Percentiles rank a stretch among this genome's conserved stretches.
Conservation (phyloP, 2,113 vertebrate species). For the Cyanoramphus novaezelandiae region DNA sequence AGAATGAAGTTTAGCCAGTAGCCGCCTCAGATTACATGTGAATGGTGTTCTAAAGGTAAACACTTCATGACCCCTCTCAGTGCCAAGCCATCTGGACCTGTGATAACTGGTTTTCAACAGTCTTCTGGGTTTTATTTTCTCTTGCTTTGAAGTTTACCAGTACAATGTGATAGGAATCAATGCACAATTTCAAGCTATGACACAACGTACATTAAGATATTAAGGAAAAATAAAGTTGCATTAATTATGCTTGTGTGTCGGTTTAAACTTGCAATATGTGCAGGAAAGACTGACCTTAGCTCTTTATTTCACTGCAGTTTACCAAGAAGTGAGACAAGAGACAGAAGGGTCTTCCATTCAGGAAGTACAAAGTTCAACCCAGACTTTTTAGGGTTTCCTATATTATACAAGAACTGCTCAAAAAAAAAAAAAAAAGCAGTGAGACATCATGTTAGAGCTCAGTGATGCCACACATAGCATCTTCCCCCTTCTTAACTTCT, state of each 20-base stretch:
- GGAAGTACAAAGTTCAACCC: not conserved
- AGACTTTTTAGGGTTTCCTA: not conserved
- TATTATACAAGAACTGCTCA: not conserved
- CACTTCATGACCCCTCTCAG: not conserved
- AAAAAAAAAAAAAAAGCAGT: not conserved
- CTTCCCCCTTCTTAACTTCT: not conserved
- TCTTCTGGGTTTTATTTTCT: not conserved
- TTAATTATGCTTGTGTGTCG: not conserved
- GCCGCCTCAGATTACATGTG: not conserved
- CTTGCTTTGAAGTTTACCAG: constrained; percentile 42
- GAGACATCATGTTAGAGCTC: not conserved
- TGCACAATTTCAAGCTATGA: not conserved
- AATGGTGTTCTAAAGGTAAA: not conserved
- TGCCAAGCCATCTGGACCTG: not conserved
- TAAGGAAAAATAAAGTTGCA: not conserved
- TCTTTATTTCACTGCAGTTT: not conserved
- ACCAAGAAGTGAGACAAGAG: not conserved
- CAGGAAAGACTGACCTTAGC: not conserved
- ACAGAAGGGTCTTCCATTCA: not conserved
- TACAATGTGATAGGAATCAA: not conserved
- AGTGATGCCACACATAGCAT: not conserved
- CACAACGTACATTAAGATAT: not conserved
- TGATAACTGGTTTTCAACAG: constrained; percentile 13
- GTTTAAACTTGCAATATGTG: not conserved
- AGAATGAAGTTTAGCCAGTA: not conserved